Evolutionary conservation across 2,888 invertebrate genomes (phyloP), one percentile per base, ranked within the genome.

Genomic region (Apamea anceps): DNA sequence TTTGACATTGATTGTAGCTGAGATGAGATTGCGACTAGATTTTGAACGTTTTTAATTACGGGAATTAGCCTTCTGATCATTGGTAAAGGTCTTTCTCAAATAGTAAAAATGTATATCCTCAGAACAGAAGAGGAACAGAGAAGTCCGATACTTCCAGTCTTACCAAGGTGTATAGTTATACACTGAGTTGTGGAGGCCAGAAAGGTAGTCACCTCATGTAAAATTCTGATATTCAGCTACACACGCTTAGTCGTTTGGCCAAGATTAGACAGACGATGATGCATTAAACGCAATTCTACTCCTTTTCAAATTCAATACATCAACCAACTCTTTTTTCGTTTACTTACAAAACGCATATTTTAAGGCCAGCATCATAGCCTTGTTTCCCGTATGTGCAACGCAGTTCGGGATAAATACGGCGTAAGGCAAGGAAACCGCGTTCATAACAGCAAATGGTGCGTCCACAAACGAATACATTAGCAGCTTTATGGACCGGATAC

Each of bases 391-490:
- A 78, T 81, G 71, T 87, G 72, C 80, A 80, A 65, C 73, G 68
- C 63, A 72, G 60, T 90, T 90, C 87, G 89, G 90, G 88, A 93
- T 94, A 94, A 94, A 94, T 93, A 93, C 88, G 79, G 85, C 85
- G 84, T 89, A 91, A 90, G 90, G 91, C 91, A 93, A 93, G 92
- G 89, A 93, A 93, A 91, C 92, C 88, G 87, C 87, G 91, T 91
- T 93, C 94, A 92, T 95, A 94, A 94, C 89, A 92, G 90, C 92
- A 94, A 96, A 95, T 95, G 95, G 94, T 90, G 92, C 95, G 93
- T 92, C 92, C 91, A 91, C 90, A 91, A 93, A 93, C 91, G 92
- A 92, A 93, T 93, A 91, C 91, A 95, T 95, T 93, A 93, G 92
- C 91, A 91, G 91, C 79, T 94, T 95, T 94, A 95, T 94, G 90